Evolutionary conservation across 2,797 vertebrate genomes (phyloP), one percentile per base, ranked within the genome.

Genomic region (Parauchenoglanis ngamensis): DNA sequence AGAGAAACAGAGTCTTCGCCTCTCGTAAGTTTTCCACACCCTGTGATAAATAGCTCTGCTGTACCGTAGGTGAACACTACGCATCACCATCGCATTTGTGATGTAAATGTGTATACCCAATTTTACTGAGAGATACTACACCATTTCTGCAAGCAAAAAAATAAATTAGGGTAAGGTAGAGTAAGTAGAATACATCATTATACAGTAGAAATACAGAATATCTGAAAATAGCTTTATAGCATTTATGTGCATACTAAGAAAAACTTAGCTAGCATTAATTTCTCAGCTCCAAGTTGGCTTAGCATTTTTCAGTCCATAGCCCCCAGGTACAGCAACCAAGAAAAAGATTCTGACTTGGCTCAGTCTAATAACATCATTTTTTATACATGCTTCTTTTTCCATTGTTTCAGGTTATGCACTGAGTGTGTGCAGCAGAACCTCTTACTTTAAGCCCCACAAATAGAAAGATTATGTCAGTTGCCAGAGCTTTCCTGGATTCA

Each of bases 41-140:
- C 90, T 88, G 91, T 94, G 94, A 95, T 94, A 88, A 95, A 95
- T 94, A 90, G 93, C 93, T 91, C 87, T 91, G 90, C 89, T 90
- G 87, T 1, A 59, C 5, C 88, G n/a, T 46, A 59, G 89, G 87
- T 65, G 78, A 80, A 65, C 46, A 78, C 72, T 83, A 88, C 90
- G 92, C 91, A 94, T 94, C 91, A 92, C 92, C 91, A 88, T 89
- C 85, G 92, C 92, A 94, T 95, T 91, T 90, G 12, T 92, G 94
- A 94, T 94, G 90, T 94, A 93, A 93, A 94, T 93, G 92, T 90
- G 93, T 90, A 92, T 88, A 88, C 90, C 86, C 86, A 87, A 13
- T 56, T 84, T 76, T 54, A 87, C 75, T 79, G 79, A 61, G 40
- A 61, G 79, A 23, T 15, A n/a, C 61, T 44, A n/a, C 46, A 81